Base-by-base conservation (phyloP, 2,113 vertebrate species). In the Helogale parvula region DNA sequence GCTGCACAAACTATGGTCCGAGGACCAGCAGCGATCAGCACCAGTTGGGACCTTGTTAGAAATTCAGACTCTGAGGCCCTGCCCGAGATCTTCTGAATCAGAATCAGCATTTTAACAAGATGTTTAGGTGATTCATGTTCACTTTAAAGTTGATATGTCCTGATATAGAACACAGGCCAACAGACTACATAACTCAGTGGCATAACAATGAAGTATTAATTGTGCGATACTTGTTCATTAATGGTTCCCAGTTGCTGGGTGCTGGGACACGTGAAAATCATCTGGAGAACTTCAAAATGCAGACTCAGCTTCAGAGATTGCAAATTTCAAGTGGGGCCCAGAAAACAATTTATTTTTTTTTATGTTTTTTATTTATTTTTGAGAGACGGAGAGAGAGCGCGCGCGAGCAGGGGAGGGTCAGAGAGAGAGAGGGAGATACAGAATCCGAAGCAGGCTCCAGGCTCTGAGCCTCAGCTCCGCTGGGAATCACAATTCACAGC, bases 41-140 rank as follows among this genome's bases (percentile, higher is more conserved):
- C 72, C 2, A 25, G 29, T 47, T 82, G 23, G 50, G 16, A 82
- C 17, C 66, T 72, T 57, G 31, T 89, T 85, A 77, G 25, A 69
- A 74, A 77, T 69, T 71, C 45, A 88, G 63, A 88, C 12, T 63
- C 31, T 27, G 17, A 94, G 72, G 66, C 45, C 45, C 19, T 23
- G 45, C 54, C 27, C 66, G 52, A 93, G 63, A 63, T 87, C 63
- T 82, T 11, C n/a, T 71, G 69, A 77, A n/a, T n/a, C 50, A 66
- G 76, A 82, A 91, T 47, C 23, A 77, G 63, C 63, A 92, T 86
- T 93, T 92, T 96, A 94, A 63, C 63, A 90, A 72, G 88, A 54
- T 35, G 11, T 27, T 83, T 63, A 50, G 23, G 41, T 93, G 63
- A 54, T 27, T 93, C 63, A 31, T 13, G 4, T n/a, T 13, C 16